Evolutionary conservation across 2,888 invertebrate species (phyloP), one percentile per base, ranked within the genome.

Genomic region (Cephus pygmeus): DNA sequence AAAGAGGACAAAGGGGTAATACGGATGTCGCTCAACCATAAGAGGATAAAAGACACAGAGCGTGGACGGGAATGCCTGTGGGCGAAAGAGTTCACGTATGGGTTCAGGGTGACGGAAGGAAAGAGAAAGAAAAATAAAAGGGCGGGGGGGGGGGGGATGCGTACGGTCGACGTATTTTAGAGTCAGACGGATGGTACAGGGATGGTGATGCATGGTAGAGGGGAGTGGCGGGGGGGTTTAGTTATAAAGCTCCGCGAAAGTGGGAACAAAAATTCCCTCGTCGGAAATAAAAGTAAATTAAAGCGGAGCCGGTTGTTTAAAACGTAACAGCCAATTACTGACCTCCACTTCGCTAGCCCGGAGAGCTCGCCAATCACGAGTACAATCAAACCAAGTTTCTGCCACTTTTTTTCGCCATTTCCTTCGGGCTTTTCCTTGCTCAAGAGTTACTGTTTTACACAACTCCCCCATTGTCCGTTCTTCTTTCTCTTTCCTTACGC

Each of bases 271-370:
- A 85, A 87, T 84, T 88, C 88, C 86, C 88, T 76, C 56, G 86
- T 79, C 83, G 84, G 81, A 85, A 87, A 88, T 88, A 88, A 88
- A 88, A 88, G 85, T 88, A 88, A 87, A 88, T 88, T 88, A 88
- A 87, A 88, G 85, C 82, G 80, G 77, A 74, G 82, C 75, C 77
- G 85, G 82, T 86, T 84, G 85, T 87, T 87, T 85, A 86, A 87
- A 88, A 87, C 87, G 85, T 86, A 88, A 87, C 85, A 87, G 85
- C 87, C 88, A 86, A 88, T 88, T 88, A 87, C 84, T 81, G 85
- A 81, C 81, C 81, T 79, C 71, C 79, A 82, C 40, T 73, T 76
- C 69, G 56, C 56, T 23, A 23, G 56, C 23, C 56, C 15, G 23
- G 56, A 56, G 73, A 77, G 75, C 68, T 77, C 76, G 80, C 73